Evolutionary conservation across 2,113 vertebrate species (phyloP).

Genomic region (Eolophus roseicapilla): DNA sequence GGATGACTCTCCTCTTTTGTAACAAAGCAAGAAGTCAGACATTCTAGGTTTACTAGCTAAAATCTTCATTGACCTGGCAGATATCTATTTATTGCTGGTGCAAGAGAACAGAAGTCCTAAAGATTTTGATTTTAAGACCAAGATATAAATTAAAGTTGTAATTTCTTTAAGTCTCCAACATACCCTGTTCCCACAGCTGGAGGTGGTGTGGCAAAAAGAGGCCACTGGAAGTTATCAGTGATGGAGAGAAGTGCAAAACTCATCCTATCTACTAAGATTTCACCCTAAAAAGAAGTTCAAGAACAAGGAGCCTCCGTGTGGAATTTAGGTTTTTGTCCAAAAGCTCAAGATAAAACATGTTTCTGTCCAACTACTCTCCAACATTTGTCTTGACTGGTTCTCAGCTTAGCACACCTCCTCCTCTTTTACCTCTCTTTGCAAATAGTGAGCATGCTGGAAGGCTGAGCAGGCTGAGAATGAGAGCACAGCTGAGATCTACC

Average conservation of each 20-base stretch:
- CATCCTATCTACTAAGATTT: neutral
- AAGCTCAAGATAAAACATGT: neutral
- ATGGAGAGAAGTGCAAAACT: fast-evolving
- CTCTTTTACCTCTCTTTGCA: neutral
- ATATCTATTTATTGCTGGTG: neutral
- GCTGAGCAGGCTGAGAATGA: neutral
- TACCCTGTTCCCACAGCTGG: neutral
- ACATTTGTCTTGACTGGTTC: neutral
- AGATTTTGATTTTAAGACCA: neutral
- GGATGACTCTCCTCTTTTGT: neutral
- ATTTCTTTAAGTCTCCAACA: neutral
- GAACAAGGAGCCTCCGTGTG: neutral
- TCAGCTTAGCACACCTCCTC: conserved; percentile 10
- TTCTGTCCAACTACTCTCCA: neutral
- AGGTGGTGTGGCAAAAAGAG: neutral
- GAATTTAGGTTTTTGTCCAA: neutral
- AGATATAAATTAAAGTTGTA: neutral
- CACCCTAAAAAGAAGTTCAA: neutral
- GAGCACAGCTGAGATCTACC: neutral
- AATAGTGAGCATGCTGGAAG: neutral
- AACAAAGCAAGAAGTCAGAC: neutral
- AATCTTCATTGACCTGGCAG: neutral
- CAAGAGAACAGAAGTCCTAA: neutral
- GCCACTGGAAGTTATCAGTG: neutral
- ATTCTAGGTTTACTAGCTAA: neutral